Evolutionary conservation across 1,140 invertebrate species (phyloP).

Genomic region (Patella vulgata): DNA sequence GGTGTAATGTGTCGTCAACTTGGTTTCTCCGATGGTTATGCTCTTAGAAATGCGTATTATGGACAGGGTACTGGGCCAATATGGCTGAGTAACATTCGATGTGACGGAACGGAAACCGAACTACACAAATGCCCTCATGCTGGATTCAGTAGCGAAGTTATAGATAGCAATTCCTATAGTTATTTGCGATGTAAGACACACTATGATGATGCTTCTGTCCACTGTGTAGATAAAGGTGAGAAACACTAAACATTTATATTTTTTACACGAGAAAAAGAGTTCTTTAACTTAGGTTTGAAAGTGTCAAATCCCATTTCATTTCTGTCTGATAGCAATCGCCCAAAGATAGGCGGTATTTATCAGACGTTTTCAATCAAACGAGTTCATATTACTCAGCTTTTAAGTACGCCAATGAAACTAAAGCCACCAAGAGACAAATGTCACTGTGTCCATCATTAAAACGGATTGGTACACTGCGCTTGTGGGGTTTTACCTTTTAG

Average conservation of each 20-base stretch:
- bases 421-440: no score
- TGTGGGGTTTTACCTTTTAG: no score
- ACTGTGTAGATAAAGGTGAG: slow-evolving; percentile 39
- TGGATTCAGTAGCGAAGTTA: slow-evolving; percentile 34
- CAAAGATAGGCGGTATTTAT: no score
- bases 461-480: no score
- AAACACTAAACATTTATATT: background rate
- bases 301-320: no score
- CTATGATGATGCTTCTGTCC: slow-evolving; percentile 46
- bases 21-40: slow-evolving; percentile 44
- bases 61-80: slow-evolving; percentile 44
- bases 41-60: slow-evolving; percentile 30
- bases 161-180: slow-evolving; percentile 9
- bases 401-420: no score
- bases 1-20: slow-evolving; percentile 43
- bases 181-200: slow-evolving; percentile 34
- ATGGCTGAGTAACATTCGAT: slow-evolving; percentile 48
- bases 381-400: no score
- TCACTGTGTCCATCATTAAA: no score
- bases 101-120: slow-evolving; percentile 44
- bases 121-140: slow-evolving; percentile 47
- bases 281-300: background rate
- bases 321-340: no score
- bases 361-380: no score
- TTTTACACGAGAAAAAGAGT: background rate